Evolutionary conservation across 2,797 vertebrate species (phyloP), one percentile per base, ranked within the genome.

Genomic region (Siniperca scherzeri): DNA sequence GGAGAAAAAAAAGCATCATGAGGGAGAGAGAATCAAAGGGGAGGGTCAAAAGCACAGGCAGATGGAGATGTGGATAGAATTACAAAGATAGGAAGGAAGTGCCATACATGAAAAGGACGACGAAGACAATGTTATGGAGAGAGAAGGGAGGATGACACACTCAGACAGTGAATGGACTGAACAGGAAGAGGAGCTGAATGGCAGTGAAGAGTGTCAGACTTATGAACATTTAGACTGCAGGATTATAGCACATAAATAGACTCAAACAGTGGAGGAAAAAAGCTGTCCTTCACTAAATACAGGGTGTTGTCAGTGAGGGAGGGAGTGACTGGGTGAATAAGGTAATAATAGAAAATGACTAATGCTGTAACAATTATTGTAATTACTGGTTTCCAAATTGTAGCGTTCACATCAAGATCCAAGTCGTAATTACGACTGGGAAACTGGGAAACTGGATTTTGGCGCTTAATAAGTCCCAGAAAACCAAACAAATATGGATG

Each of bases 151-250:
- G 61, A 46, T 13, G 56, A 12, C 48, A 21, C 80, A 71, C 60
- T 61, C 69, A 82, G 57, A 76, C 44, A 14, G 64, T 48, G 74
- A 74, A 76, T 36, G 50, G n/a, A 59, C 50, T 33, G 67, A 33
- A 48, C 19, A 36, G 30, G 50, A 44, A 65, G 60, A 81, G 64
- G 42, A 69, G 74, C 62, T 77, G 69, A 84, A 60, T 70, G 59
- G 27, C 72, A n/a, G 65, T 53, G 66, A 11, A 55, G 61, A 65
- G 71, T 27, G 52, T 78, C 61, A 78, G 71, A 67, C 79, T 55
- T 17, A 44, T 48, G 65, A 78, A 52, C 40, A 9, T 76, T 70
- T 17, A 56, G 53, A 73, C 73, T 6, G 69, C 56, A 42, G 67
- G 30, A 78, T 56, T 66, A 74, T 1, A 22, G 74, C 59, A 42